phyloP scores from a whole-genome alignment of 2,888 invertebrate species.

The Oasisia sp. region DNA sequence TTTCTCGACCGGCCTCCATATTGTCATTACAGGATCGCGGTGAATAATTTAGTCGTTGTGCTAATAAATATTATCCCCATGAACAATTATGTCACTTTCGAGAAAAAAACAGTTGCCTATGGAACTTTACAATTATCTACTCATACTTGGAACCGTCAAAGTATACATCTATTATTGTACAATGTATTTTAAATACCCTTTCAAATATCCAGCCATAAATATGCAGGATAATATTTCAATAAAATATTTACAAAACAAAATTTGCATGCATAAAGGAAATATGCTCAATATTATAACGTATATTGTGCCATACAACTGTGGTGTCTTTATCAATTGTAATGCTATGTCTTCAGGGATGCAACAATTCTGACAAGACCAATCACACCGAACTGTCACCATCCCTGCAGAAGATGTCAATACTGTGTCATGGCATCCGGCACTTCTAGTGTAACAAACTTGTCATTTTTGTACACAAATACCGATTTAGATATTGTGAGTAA shows the following conservation, averaged over 20 bases:
- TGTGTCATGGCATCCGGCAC: conserved; percentile 33
- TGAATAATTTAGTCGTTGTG: conserved; percentile 18
- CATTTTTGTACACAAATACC: conserved; percentile 29
- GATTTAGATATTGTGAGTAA: conserved; percentile 31
- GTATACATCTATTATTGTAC: not conserved
- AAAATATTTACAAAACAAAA: not conserved
- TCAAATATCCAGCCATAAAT: not conserved
- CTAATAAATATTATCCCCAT: not conserved
- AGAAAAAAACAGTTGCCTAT: not conserved
- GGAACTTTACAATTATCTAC: not conserved
- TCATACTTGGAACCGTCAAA: not conserved
- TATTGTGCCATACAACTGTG: not conserved
- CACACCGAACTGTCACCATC: conserved; percentile 17
- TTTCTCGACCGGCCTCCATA: conserved; percentile 23
- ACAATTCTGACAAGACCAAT: not conserved
- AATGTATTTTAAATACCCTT: not conserved
- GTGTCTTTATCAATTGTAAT: not conserved
- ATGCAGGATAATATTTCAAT: not conserved
- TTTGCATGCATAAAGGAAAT: not conserved
- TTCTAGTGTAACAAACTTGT: conserved; percentile 27
- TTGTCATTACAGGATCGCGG: conserved; percentile 23
- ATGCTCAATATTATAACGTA: not conserved
- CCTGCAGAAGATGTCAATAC: conserved; percentile 35
- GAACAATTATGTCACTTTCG: not conserved
- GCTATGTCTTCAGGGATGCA: not conserved